Conservation (phyloP, 2,888 invertebrate species). For the Caprella mutica region DNA sequence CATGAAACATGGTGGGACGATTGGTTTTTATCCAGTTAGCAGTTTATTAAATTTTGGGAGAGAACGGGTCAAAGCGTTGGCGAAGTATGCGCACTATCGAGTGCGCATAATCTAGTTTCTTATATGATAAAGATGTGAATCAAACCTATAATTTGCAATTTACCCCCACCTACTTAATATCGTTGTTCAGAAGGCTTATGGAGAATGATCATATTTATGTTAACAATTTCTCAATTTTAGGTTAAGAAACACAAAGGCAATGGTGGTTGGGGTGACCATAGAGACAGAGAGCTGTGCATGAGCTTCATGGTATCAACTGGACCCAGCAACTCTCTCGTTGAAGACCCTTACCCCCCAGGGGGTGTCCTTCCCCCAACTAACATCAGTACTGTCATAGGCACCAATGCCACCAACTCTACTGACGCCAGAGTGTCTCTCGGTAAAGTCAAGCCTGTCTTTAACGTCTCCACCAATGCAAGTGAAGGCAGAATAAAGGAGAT, state of each 20-base stretch:
- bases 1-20: too few relatives aligned
- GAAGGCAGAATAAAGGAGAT: too few relatives aligned
- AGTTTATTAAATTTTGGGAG: too few relatives aligned
- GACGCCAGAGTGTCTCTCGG: too few relatives aligned
- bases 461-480: not conserved
- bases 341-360: not conserved
- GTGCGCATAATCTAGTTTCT: too few relatives aligned
- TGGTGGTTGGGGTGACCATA: conserved; percentile 93
- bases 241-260: conserved; percentile 70
- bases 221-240: conserved; percentile 7
- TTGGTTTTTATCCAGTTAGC: too few relatives aligned
- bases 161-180: conserved; percentile 47
- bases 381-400: too few relatives aligned
- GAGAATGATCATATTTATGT: not conserved
- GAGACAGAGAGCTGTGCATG: conserved; percentile 67
- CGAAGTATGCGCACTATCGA: too few relatives aligned
- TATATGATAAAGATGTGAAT: too few relatives aligned
- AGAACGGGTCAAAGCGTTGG: too few relatives aligned
- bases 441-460: not conserved
- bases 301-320: conserved; percentile 15
- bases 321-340: conserved; percentile 1
- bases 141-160: too few relatives aligned
- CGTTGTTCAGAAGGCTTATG: not conserved
- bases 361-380: not conserved
- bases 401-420: too few relatives aligned